A percentile compares a stretch with the other conserved stretches of the same genome.
These are phyloP conservation scores for Neodiprion lecontei DNA, from an alignment of 1,140 invertebrate genomes.

Conservation along the genomic window DNA sequence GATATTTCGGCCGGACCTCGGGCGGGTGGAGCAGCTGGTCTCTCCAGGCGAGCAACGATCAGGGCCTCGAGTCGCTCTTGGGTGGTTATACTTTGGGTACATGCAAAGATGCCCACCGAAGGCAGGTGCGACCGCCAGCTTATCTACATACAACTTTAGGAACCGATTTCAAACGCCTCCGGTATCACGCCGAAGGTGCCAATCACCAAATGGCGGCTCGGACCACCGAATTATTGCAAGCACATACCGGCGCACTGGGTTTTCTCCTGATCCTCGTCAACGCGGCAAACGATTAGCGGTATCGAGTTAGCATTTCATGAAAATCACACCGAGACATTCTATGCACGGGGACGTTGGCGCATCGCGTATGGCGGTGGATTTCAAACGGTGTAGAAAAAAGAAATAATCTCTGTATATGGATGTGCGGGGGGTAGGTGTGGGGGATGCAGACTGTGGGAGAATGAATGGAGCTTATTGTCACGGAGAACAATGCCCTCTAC, in stretches of 20 bases:
- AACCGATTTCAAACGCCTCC: not conserved
- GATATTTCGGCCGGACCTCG: not conserved
- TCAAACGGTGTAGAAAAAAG: no score
- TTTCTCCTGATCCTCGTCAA: no score
- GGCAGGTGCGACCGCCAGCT: not conserved
- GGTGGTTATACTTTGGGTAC: not conserved
- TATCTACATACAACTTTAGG: not conserved
- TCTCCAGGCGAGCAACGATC: not conserved
- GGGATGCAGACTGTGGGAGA: not conserved
- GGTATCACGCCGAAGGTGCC: not conserved
- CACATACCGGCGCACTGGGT: not conserved
- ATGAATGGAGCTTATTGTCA: not conserved
- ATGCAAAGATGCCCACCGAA: not conserved
- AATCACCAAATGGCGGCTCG: not conserved
- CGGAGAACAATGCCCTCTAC: not conserved
- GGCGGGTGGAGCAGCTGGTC: constrained; percentile 1
- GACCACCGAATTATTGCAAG: not conserved
- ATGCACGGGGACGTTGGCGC: no score
- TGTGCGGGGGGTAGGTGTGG: no score
- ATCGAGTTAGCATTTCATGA: no score
- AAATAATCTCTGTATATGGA: no score
- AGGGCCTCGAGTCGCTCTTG: no score
- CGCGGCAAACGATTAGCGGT: no score
- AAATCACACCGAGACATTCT: no score
- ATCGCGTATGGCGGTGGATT: no score